Evolutionary conservation across 2,797 vertebrate genomes (phyloP), one percentile per base, ranked within the genome.

Genomic region (Denticeps clupeoides): DNA sequence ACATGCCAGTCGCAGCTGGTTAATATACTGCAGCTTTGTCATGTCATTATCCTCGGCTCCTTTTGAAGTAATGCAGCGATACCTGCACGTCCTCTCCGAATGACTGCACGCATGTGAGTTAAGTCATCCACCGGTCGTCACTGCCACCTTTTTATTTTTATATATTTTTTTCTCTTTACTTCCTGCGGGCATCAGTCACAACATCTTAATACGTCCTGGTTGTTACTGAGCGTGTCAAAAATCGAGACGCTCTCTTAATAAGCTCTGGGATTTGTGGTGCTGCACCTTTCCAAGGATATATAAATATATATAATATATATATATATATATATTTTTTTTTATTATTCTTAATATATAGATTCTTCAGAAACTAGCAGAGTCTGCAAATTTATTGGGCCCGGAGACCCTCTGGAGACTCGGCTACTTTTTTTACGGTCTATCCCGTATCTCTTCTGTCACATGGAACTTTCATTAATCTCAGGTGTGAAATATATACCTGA

Each of bases 1-100:
- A 58, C 40, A 55, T 76, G 75, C 78, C 73, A 76, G 73, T 78
- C 77, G 75, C 80, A 76, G 70, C 73, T 78, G 72, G 69, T 79
- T 80, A 78, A 78, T 71, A 69, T 68, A 71, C 68, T 59, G 72
- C 75, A 67, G 60, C 65, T 75, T 74, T 68, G 75, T 80, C 75
- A 74, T 65, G 69, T 78, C 73, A 69, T 81, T 78, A 79, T 67
- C 68, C 60, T 43, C 63, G 42, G 69, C 70, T 63, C 66, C 69
- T 71, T 62, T 64, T 69, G 61, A 69, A 45, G 55, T 62, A 70
- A 45, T 29, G 2, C n/a, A 12, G 15, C 9, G 11, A 9, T 26
- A 31, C 28, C 16, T 43, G 45, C 28, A 3, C 35, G 38, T 43
- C 43, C 49, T 18, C 11, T 7, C 50, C 40, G 50, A 53, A 44